These are phyloP conservation scores for Micronycteris hirsuta DNA, from an alignment of 2,113 vertebrate species.

Conservation along the genomic window DNA sequence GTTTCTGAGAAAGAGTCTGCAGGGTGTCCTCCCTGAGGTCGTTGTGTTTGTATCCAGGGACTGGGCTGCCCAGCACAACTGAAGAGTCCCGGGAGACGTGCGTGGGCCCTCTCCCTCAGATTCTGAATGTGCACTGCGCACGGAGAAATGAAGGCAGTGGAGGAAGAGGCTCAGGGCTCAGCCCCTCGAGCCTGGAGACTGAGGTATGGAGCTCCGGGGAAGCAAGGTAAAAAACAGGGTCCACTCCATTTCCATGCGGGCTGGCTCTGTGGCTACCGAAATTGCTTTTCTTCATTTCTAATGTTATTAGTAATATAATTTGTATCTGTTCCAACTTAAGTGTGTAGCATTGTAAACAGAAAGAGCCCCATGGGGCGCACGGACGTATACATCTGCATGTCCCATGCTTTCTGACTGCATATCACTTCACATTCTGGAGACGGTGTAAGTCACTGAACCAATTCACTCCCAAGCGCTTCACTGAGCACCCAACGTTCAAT, in stretches of 20 bases:
- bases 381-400: not conserved
- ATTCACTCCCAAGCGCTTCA: not conserved
- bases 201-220: not conserved
- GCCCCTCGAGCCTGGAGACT: not conserved
- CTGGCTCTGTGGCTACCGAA: not conserved
- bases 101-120: not conserved
- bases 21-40: not conserved
- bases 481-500: not conserved
- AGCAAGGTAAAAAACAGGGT: not conserved
- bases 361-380: not conserved
- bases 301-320: not conserved
- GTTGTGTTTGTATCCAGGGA: not conserved
- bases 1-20: not conserved
- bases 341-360: not conserved
- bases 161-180: not conserved
- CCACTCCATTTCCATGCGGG: not conserved
- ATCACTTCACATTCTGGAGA: not conserved
- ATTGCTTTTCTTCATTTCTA: not conserved
- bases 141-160: not conserved
- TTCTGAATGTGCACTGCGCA: not conserved
- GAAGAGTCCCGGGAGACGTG: rapidly evolving
- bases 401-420: not conserved
- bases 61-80: not conserved
- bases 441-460: not conserved
- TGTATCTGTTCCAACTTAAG: not conserved